These are phyloP conservation scores for Acleris cristana DNA, from an alignment of 2,888 invertebrate genomes.

Conservation along the genomic window DNA sequence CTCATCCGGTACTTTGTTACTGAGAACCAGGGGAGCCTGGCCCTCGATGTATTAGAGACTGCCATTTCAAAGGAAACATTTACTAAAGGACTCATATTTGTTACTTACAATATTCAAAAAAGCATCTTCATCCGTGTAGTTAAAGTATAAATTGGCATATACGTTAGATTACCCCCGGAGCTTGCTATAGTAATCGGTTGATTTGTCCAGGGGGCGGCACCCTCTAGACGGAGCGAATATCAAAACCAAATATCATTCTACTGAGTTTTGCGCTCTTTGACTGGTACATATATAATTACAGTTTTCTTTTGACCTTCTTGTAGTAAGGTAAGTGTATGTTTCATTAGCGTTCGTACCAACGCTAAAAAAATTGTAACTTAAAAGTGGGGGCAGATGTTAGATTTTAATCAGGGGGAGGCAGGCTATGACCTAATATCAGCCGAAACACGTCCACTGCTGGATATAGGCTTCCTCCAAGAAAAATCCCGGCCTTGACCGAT, in stretches of 20 bases:
- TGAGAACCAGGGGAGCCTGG: no score
- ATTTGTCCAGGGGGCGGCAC: slow-evolving; percentile 33
- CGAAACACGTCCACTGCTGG: no score
- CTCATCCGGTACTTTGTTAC: background rate
- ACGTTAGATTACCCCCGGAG: background rate
- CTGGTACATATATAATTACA: slow-evolving; percentile 25
- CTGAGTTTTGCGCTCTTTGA: slow-evolving; percentile 35
- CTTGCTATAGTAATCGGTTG: slow-evolving; percentile 16
- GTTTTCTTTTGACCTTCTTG: background rate
- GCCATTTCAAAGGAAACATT: slow-evolving; percentile 15
- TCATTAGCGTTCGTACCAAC: no score
- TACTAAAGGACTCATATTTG: slow-evolving; percentile 2
- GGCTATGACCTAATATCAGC: no score
- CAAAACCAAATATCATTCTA: slow-evolving; percentile 37
- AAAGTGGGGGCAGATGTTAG: no score
- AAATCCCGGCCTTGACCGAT: no score
- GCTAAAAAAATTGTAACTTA: no score
- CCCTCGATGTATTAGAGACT: slow-evolving; percentile 3
- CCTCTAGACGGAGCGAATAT: slow-evolving; percentile 29
- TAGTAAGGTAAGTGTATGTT: no score
- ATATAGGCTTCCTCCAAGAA: no score
- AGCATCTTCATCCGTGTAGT: background rate
- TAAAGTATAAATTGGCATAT: background rate
- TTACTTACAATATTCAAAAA: background rate
- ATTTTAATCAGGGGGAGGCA: no score